phyloP scores from a whole-genome alignment of 2,888 invertebrate species.

The Lepetodrilus schrolli region DNA sequence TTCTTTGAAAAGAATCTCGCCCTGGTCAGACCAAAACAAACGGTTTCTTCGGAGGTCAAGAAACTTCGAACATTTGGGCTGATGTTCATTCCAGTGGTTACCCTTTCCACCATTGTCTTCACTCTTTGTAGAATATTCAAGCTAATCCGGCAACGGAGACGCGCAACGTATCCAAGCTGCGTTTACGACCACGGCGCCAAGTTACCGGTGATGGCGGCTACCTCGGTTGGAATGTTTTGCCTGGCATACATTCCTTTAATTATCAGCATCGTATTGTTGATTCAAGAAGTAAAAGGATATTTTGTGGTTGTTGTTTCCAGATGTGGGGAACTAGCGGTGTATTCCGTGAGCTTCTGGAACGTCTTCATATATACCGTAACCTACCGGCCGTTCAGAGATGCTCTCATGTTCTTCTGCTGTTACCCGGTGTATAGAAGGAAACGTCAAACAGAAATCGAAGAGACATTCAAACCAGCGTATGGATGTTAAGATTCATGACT shows the following conservation, averaged over 20 bases:
- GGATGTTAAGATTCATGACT: too few species aligned
- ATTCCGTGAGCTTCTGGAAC: neutral
- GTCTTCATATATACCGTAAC: neutral
- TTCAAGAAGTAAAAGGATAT: neutral
- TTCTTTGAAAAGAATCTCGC: too few species aligned
- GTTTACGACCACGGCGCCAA: neutral
- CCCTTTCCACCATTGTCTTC: neutral
- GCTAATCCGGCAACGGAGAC: too few species aligned
- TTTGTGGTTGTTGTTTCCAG: neutral
- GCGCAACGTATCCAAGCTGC: neutral
- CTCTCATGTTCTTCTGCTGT: neutral
- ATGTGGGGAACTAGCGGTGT: neutral
- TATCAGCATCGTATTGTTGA: neutral
- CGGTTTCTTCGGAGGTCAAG: too few species aligned
- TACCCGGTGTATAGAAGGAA: neutral
- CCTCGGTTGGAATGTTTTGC: neutral
- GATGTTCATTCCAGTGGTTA: neutral
- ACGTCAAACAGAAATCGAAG: neutral
- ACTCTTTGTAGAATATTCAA: neutral
- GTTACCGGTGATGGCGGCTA: neutral
- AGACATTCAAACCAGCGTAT: too few species aligned
- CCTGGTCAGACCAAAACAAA: too few species aligned
- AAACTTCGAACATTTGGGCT: neutral
- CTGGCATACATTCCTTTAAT: neutral
- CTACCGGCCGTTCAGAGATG: neutral